Percentiles rank a stretch among this genome's conserved stretches.
These are phyloP conservation scores for Periophthalmodon schlosseri DNA, from an alignment of 2,113 vertebrate genomes.

Conservation along the genomic window DNA sequence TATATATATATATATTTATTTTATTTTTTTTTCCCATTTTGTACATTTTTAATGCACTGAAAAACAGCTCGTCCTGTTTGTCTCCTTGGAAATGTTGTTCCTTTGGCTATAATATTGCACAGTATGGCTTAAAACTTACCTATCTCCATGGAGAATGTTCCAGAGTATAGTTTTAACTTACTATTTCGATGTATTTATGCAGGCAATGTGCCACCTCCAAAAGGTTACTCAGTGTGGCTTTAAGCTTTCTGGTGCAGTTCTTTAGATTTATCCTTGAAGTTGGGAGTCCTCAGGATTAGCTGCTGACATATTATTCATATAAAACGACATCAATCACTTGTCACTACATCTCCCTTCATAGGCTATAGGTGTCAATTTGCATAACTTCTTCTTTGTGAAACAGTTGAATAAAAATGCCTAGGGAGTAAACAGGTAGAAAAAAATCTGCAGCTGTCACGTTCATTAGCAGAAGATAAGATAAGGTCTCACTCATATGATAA, in stretches of 20 bases:
- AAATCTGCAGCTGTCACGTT: slow-evolving; percentile 34
- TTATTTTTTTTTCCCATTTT: too few relatives aligned
- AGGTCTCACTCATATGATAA: background rate
- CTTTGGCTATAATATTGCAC: too few relatives aligned
- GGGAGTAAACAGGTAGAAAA: slow-evolving; percentile 23
- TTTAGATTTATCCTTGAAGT: background rate
- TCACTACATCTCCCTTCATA: slow-evolving; percentile 90
- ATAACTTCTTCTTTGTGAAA: slow-evolving; percentile 63
- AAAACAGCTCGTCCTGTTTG: too few relatives aligned
- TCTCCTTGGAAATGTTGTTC: too few relatives aligned
- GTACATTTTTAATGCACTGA: too few relatives aligned
- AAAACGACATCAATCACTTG: slow-evolving; percentile 76
- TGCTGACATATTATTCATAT: background rate
- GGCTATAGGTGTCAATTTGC: slow-evolving; percentile 86
- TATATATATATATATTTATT: too few relatives aligned
- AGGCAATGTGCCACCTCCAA: too few relatives aligned
- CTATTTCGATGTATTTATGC: too few relatives aligned
- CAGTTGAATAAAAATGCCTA: slow-evolving; percentile 37
- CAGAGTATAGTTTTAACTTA: too few relatives aligned
- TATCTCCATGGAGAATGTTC: too few relatives aligned
- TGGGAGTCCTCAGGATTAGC: background rate
- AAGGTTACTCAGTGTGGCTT: background rate
- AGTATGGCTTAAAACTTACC: too few relatives aligned
- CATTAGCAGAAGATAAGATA: slow-evolving; percentile 25
- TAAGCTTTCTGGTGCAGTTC: background rate